These are phyloP conservation scores for Bombus waltoni DNA, from an alignment of 1,140 invertebrate species.

Conservation along the genomic window DNA sequence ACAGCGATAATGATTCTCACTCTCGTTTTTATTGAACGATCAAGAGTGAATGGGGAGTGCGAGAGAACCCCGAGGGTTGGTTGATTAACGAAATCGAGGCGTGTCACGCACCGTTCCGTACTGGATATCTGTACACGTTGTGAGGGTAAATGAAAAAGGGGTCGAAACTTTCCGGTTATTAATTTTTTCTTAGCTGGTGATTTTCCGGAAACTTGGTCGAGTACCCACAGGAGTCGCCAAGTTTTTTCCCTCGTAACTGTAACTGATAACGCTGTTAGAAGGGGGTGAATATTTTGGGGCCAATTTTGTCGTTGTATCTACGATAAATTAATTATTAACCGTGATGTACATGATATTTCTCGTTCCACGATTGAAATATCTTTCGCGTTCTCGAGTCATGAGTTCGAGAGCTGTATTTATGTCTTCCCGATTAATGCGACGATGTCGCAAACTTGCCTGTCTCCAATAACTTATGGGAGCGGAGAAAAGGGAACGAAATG, in stretches of 20 bases:
- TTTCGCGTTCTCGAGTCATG: background rate
- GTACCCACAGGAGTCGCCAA: slow-evolving; percentile 40
- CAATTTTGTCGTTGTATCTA: background rate
- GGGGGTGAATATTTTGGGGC: background rate
- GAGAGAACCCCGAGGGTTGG: slow-evolving; percentile 9
- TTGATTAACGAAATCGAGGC: slow-evolving; percentile 45
- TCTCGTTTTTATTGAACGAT: slow-evolving; percentile 31
- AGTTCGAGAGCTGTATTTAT: background rate
- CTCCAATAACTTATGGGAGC: background rate
- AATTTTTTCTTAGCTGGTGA: slow-evolving; percentile 50
- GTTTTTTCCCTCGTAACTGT: slow-evolving; percentile 22
- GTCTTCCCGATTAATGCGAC: background rate
- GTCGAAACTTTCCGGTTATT: slow-evolving; percentile 63
- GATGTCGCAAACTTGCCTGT: background rate
- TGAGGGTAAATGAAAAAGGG: slow-evolving; percentile 32
- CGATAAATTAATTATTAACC: background rate
- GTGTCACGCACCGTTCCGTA: slow-evolving; percentile 26
- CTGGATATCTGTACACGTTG: slow-evolving; percentile 19
- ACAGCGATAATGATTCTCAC: slow-evolving; percentile 35
- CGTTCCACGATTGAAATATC: background rate
- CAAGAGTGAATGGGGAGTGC: background rate
- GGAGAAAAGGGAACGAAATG: background rate
- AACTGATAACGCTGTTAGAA: slow-evolving; percentile 39
- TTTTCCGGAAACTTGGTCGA: slow-evolving; percentile 54
- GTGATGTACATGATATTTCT: background rate